Conservation (phyloP, 1,140 invertebrate species). For the Drosophila bocqueti region DNA sequence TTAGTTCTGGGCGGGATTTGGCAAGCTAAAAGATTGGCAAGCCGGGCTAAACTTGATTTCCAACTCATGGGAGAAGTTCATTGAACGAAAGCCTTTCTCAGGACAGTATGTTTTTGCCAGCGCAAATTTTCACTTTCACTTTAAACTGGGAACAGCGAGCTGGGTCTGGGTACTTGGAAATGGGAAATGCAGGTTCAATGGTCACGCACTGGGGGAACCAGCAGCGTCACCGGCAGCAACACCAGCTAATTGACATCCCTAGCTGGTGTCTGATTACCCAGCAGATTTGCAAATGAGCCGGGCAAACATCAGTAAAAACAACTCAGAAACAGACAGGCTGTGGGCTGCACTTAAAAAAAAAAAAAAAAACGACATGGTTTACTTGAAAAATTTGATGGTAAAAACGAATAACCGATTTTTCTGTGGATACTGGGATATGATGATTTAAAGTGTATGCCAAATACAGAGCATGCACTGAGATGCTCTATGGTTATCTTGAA, state of each 20-base stretch:
- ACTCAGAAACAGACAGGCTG: conserved; percentile 24
- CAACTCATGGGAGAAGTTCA: conserved; percentile 19
- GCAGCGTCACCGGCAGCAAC: conserved; percentile 14
- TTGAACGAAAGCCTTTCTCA: conserved; percentile 37
- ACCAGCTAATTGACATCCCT: conserved; percentile 53
- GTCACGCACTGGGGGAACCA: conserved; percentile 53
- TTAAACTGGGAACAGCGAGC: conserved; percentile 10
- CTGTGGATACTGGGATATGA: not conserved
- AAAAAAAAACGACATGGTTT: too few species aligned
- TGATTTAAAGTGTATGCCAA: too few species aligned
- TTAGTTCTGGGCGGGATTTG: conserved; percentile 41
- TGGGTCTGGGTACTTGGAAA: conserved; percentile 21
- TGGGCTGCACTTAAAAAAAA: not conserved
- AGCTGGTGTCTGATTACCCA: conserved; percentile 60
- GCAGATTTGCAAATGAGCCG: conserved; percentile 67
- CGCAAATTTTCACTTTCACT: conserved; percentile 67
- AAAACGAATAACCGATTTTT: not conserved
- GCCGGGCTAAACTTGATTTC: conserved; percentile 15
- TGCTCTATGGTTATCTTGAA: too few species aligned
- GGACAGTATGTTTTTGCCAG: conserved; percentile 5
- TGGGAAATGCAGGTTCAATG: conserved; percentile 56
- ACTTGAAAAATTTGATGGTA: not conserved
- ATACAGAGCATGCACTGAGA: too few species aligned
- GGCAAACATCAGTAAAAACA: conserved; percentile 36
- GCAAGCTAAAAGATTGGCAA: not conserved